A percentile compares a stretch with the other conserved stretches of the same genome.
These are phyloP conservation scores for Microcebus jonahi DNA, from an alignment of 2,113 vertebrate genomes.

Conservation along the genomic window DNA sequence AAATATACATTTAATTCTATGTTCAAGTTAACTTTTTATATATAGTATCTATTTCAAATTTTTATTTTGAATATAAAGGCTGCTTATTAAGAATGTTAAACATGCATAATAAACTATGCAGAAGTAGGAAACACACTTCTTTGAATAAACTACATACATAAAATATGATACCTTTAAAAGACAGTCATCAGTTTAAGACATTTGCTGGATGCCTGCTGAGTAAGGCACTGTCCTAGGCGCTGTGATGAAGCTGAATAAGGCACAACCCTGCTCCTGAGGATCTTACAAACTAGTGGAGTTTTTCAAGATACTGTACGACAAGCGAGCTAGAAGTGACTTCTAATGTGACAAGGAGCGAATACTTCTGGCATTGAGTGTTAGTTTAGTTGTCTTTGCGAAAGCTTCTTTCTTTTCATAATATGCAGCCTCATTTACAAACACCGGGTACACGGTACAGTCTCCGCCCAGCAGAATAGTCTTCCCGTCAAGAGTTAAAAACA, in stretches of 20 bases:
- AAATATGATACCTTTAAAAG: conserved; percentile 26
- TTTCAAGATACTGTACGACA: neutral
- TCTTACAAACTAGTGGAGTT: neutral
- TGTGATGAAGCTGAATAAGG: neutral
- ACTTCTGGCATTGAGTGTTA: conserved; percentile 86
- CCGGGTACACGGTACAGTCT: conserved; percentile 90
- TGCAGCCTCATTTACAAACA: conserved; percentile 97
- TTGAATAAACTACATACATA: neutral
- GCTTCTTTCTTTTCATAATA: conserved; percentile 99
- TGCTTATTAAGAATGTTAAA: conserved; percentile 51
- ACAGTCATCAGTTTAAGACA: conserved; percentile 12
- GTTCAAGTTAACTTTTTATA: neutral
- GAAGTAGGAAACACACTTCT: conserved; percentile 10
- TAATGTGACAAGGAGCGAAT: conserved; percentile 79
- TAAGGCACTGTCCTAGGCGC: neutral
- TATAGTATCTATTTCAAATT: neutral
- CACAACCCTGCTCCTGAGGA: neutral
- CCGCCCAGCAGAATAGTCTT: conserved; percentile 89
- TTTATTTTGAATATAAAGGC: conserved; percentile 38
- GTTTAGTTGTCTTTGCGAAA: conserved; percentile 91
- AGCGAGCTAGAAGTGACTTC: neutral
- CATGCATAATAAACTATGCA: neutral
- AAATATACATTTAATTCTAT: conserved; percentile 10
- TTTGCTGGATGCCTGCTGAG: neutral
- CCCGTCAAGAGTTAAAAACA: conserved; percentile 95